These are phyloP conservation scores for Spinus olivaceus DNA, from an alignment of 2,797 vertebrate species.

Conservation along the genomic window DNA sequence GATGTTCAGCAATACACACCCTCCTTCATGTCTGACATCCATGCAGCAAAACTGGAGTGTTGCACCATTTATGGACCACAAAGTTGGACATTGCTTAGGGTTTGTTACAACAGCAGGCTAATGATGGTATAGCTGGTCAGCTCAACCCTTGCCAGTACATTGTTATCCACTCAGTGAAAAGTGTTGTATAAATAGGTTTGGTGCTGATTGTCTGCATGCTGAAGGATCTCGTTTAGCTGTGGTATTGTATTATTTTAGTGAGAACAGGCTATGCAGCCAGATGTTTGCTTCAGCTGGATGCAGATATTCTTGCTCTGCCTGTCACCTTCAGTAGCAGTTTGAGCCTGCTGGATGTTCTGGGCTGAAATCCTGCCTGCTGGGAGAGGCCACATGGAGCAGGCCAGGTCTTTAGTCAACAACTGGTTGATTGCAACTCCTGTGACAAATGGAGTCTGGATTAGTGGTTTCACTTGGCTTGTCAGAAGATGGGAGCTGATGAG, in stretches of 20 bases:
- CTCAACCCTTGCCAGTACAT: background rate
- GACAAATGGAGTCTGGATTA: conserved; percentile 19
- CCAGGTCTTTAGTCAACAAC: background rate
- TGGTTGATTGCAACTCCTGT: background rate
- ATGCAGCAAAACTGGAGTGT: background rate
- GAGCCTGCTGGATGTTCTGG: background rate
- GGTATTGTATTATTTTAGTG: background rate
- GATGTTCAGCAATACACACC: accelerated
- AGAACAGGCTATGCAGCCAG: background rate
- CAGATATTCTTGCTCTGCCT: background rate
- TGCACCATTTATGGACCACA: background rate
- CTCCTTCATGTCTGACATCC: background rate
- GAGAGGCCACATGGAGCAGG: background rate
- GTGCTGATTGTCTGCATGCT: background rate
- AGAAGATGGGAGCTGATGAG: conserved; percentile 32
- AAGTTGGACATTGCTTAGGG: background rate
- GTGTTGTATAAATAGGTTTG: background rate
- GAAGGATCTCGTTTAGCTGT: background rate
- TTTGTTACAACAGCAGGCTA: background rate
- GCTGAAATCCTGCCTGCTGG: background rate
- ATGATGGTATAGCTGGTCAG: background rate
- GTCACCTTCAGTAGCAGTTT: background rate
- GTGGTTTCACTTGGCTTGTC: conserved; percentile 42
- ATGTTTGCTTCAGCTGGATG: background rate
- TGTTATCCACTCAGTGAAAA: background rate